Evolutionary conservation across 2,113 vertebrate species (phyloP).

Genomic region (Azemiops feae): DNA sequence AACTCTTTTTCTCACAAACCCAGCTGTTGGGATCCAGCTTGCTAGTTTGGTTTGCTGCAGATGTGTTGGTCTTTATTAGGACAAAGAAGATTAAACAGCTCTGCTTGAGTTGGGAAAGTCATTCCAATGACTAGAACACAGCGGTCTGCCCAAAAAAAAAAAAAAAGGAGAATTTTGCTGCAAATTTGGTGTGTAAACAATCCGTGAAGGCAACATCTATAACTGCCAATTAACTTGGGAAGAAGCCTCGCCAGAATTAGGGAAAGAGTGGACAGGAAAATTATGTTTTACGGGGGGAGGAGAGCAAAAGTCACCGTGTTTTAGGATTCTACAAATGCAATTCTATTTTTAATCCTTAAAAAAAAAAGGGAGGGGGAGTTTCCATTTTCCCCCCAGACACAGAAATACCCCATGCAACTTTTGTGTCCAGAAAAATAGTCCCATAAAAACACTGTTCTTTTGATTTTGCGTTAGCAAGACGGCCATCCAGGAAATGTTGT

Average conservation of each 20-base stretch:
- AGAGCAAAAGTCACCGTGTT: background rate
- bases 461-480: background rate
- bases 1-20: background rate
- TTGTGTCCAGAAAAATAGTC: background rate
- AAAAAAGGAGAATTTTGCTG: background rate
- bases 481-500: background rate
- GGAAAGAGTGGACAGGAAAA: background rate
- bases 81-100: no score
- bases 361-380: rapidly evolving
- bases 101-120: background rate
- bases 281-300: background rate
- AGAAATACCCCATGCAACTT: background rate
- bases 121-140: background rate
- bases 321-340: background rate
- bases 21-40: background rate
- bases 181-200: background rate
- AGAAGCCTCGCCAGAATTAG: background rate
- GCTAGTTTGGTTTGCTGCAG: background rate
- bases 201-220: background rate
- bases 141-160: background rate
- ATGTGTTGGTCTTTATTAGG: background rate
- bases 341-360: background rate
- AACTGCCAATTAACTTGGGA: background rate
- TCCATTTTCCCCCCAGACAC: background rate
- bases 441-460: background rate